phyloP scores from a whole-genome alignment of 2,797 vertebrate genomes.

The Mus caroli region DNA sequence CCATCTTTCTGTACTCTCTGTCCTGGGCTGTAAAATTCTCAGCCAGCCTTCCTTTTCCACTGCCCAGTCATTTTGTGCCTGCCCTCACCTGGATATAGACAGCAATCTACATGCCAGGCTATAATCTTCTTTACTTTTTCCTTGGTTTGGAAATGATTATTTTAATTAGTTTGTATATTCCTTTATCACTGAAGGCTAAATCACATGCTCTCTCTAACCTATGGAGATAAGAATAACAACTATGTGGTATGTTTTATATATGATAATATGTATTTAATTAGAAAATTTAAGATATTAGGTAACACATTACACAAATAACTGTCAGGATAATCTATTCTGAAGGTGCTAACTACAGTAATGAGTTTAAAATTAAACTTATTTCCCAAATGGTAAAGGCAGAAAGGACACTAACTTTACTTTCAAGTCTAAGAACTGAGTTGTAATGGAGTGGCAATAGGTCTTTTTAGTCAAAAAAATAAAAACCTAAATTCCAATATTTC shows the following conservation, averaged over 20 bases:
- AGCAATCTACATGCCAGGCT: background rate
- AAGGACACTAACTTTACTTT: background rate
- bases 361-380: background rate
- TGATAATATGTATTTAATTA: background rate
- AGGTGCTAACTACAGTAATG: background rate
- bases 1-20: too few relatives aligned
- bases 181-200: background rate
- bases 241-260: background rate
- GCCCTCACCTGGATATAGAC: too few relatives aligned
- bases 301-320: background rate
- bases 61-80: too few relatives aligned
- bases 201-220: background rate
- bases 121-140: background rate
- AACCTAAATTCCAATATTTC: background rate
- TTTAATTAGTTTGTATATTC: slow-evolving; percentile 22
- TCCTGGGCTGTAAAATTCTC: too few relatives aligned
- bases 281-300: background rate
- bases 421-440: background rate
- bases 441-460: background rate
- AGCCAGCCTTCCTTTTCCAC: too few relatives aligned
- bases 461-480: background rate
- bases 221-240: background rate
- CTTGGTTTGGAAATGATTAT: slow-evolving; percentile 24
- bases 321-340: background rate
- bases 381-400: background rate